Evolutionary conservation across 1,140 invertebrate genomes (phyloP).

Genomic region (Acromyrmex echinatior): DNA sequence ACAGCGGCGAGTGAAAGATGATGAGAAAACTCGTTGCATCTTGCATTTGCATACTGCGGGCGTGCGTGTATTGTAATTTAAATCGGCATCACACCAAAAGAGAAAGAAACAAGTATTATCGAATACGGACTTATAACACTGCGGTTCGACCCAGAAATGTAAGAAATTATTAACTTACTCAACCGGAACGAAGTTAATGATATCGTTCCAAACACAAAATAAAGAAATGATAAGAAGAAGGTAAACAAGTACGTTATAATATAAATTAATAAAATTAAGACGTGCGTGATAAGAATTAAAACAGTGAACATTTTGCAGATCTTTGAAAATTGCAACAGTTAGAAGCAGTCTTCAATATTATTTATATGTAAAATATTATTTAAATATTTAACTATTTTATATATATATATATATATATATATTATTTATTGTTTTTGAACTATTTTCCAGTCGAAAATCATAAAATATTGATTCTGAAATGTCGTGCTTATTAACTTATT

Average conservation of each 20-base stretch:
- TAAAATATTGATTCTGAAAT: too few species aligned
- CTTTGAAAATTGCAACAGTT: not conserved
- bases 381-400: too few species aligned
- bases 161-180: slow-evolving; percentile 45
- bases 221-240: slow-evolving; percentile 29
- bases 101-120: slow-evolving; percentile 29
- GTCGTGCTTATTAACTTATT: too few species aligned
- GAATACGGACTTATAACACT: slow-evolving; percentile 34
- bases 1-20: slow-evolving; percentile 28
- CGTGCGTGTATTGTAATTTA: slow-evolving; percentile 19
- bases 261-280: slow-evolving; percentile 10
- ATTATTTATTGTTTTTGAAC: too few species aligned
- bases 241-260: not conserved
- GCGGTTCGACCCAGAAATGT: slow-evolving; percentile 44
- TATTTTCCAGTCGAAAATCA: too few species aligned
- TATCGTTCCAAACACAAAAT: slow-evolving; percentile 1
- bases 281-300: not conserved
- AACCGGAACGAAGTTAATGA: slow-evolving; percentile 30
- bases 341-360: not conserved
- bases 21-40: slow-evolving; percentile 16
- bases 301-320: not conserved
- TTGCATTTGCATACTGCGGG: slow-evolving; percentile 25
- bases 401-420: too few species aligned
- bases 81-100: slow-evolving; percentile 2
- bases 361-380: too few species aligned